Percentiles rank a stretch among this genome's conserved stretches.
Conservation (phyloP, 2,888 invertebrate genomes). For the Incurvaria masculella region DNA sequence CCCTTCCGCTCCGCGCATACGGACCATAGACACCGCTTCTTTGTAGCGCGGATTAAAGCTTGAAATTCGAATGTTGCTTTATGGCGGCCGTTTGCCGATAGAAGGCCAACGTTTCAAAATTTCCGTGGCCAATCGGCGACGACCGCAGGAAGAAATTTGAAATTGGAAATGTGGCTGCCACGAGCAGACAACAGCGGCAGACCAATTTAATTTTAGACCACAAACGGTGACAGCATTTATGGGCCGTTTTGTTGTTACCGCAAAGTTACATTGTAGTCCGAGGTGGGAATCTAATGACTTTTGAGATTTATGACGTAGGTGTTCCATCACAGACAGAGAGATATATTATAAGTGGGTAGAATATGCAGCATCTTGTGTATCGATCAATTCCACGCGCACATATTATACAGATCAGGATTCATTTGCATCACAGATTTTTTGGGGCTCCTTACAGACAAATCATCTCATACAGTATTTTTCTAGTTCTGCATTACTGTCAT, state of each 20-base stretch:
- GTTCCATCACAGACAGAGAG: too few relatives aligned
- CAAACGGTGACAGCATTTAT: conserved; percentile 8
- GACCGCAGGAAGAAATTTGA: not conserved
- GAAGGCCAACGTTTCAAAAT: not conserved
- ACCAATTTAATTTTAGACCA: conserved; percentile 2
- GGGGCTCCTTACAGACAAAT: too few relatives aligned
- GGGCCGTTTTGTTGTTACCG: conserved; percentile 3
- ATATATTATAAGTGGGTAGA: too few relatives aligned
- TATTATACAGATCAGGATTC: too few relatives aligned
- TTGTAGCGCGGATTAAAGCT: not conserved
- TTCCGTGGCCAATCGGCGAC: not conserved
- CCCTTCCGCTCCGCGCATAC: not conserved
- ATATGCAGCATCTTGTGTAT: too few relatives aligned
- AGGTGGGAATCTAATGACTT: not conserved
- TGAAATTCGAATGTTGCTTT: not conserved
- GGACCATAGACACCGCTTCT: not conserved
- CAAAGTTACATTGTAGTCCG: not conserved
- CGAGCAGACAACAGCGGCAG: not conserved
- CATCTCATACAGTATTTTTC: too few relatives aligned
- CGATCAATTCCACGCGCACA: too few relatives aligned
- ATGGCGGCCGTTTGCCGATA: not conserved
- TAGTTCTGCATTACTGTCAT: too few relatives aligned
- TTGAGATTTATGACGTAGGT: not conserved
- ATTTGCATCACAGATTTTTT: too few relatives aligned
- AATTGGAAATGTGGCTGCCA: not conserved